Conservation (phyloP, 2,113 vertebrate genomes). For the Myanophis thanlyinensis region DNA sequence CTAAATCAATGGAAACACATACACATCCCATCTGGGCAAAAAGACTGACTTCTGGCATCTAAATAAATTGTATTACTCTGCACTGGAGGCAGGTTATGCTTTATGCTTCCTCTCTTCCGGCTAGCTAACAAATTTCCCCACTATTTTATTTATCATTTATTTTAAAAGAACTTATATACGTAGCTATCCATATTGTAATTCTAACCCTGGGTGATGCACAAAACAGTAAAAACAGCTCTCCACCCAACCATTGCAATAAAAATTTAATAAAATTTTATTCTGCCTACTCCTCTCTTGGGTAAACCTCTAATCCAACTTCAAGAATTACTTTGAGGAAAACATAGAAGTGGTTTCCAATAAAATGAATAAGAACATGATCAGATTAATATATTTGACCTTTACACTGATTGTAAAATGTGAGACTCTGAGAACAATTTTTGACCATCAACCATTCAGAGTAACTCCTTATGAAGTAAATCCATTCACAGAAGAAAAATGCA, state of each 20-base stretch:
- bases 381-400: not conserved
- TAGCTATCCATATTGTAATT: not conserved
- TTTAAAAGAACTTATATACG: not conserved
- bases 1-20: not conserved
- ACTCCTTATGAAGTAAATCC: not conserved
- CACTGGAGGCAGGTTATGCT: not conserved
- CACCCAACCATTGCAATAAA: not conserved
- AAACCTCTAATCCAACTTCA: not conserved
- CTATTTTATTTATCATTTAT: not conserved
- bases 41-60: not conserved
- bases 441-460: not conserved
- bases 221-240: not conserved
- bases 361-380: not conserved
- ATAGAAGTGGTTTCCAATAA: not conserved
- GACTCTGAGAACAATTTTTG: not conserved
- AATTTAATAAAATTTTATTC: not conserved
- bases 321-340: not conserved
- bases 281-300: not conserved
- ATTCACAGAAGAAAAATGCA: not conserved
- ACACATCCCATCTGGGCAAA: not conserved
- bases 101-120: not conserved
- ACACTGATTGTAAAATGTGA: not conserved
- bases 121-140: not conserved
- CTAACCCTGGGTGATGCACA: not conserved
- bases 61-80: not conserved